A percentile compares a stretch with the other conserved stretches of the same genome.
phyloP scores from a whole-genome alignment of 2,113 vertebrate species.

The Lamprotornis superbus region DNA sequence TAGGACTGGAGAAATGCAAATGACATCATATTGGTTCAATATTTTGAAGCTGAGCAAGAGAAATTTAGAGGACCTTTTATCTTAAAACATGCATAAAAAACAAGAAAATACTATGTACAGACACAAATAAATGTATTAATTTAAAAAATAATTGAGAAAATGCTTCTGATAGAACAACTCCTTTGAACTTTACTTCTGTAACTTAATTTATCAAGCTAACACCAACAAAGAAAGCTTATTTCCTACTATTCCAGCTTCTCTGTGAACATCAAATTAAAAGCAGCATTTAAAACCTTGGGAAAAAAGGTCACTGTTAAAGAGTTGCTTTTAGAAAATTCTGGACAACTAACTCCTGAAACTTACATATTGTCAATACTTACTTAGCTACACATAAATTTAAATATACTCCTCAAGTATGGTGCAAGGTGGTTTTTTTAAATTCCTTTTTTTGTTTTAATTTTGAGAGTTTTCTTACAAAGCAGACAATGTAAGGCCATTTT shows the following conservation, averaged over 20 bases:
- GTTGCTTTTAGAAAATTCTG: not conserved
- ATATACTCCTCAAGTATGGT: not conserved
- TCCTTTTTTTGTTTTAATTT: no score
- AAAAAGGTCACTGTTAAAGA: not conserved
- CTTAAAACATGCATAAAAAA: not conserved
- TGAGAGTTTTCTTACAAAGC: no score
- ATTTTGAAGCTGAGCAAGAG: not conserved
- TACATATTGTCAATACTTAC: not conserved
- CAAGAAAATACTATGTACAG: not conserved
- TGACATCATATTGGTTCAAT: not conserved
- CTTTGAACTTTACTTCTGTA: not conserved
- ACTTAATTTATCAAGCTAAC: not conserved
- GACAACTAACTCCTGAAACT: not conserved
- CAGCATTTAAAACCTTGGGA: not conserved
- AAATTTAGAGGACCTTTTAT: not conserved
- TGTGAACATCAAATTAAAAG: not conserved
- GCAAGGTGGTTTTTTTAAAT: not conserved
- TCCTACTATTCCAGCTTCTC: not conserved
- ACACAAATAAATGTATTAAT: not conserved
- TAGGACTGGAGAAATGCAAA: not conserved
- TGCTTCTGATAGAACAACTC: not conserved
- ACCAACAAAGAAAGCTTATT: not conserved
- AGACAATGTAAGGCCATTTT: not conserved
- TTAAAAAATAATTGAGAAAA: not conserved
- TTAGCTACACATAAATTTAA: not conserved